Conservation (phyloP, 2,113 vertebrate genomes). For the Rafetus swinhoei region DNA sequence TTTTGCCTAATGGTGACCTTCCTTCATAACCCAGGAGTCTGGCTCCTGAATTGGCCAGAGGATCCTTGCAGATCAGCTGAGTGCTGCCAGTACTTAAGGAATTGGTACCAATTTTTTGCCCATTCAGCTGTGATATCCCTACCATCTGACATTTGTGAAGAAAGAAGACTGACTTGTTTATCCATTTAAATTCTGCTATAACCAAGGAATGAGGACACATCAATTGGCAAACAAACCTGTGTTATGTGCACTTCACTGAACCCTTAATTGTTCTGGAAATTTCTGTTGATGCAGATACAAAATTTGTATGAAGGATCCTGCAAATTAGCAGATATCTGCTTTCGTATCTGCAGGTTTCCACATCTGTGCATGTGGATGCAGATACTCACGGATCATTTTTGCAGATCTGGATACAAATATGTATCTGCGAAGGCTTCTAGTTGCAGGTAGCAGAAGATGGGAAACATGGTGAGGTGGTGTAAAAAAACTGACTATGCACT, state of each 20-base stretch:
- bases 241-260: neutral
- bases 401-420: no score
- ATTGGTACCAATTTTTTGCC: neutral
- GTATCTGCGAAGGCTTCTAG: neutral
- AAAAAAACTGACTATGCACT: neutral
- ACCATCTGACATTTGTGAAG: neutral
- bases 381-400: no score
- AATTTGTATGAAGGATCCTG: no score
- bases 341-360: no score
- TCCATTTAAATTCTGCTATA: neutral
- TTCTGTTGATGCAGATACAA: neutral
- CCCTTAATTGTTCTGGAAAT: neutral
- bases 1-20: neutral
- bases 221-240: neutral
- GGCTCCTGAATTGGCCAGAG: neutral
- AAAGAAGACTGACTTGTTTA: neutral
- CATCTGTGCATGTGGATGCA: no score
- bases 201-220: neutral
- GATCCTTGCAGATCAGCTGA: neutral
- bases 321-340: no score
- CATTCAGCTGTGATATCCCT: neutral
- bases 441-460: neutral
- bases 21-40: neutral
- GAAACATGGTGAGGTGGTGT: neutral
- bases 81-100: neutral